phyloP scores from a whole-genome alignment of 2,888 invertebrate species.

The Capitulum mitella region DNA sequence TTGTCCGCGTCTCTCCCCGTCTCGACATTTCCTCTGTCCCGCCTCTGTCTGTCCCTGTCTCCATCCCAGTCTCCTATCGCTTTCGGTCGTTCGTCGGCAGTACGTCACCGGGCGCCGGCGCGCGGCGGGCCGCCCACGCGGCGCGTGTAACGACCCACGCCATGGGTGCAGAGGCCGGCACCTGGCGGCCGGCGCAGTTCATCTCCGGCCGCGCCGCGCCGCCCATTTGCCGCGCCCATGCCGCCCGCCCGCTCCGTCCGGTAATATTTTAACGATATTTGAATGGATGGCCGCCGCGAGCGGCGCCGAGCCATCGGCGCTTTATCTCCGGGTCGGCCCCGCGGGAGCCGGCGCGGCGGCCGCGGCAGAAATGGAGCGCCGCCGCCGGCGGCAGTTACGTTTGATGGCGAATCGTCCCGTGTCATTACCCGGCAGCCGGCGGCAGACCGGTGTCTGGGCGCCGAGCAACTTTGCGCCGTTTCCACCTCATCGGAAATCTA shows the following conservation, averaged over 20 bases:
- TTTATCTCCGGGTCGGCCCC: neutral
- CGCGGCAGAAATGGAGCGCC: too few relatives aligned
- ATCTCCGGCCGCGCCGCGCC: neutral
- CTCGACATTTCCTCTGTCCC: too few relatives aligned
- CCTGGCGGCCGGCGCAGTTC: neutral
- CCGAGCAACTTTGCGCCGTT: neutral
- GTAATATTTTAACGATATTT: neutral
- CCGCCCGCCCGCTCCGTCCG: neutral
- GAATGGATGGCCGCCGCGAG: neutral
- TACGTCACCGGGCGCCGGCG: neutral
- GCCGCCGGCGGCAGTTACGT: too few relatives aligned
- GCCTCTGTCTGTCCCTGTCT: too few relatives aligned
- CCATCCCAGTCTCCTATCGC: too few relatives aligned
- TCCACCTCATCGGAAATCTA: neutral
- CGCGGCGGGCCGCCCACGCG: neutral
- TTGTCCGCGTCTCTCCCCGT: too few relatives aligned
- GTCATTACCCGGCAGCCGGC: neutral
- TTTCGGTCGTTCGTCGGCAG: too few relatives aligned
- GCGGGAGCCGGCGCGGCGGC: neutral
- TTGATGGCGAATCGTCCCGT: too few relatives aligned
- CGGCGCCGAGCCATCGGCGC: neutral
- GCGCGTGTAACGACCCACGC: too few relatives aligned
- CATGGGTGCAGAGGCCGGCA: neutral
- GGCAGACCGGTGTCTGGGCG: neutral
- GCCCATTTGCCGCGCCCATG: neutral